Base-by-base conservation (phyloP, 2,888 invertebrate genomes). In the Eristalis tenax region DNA sequence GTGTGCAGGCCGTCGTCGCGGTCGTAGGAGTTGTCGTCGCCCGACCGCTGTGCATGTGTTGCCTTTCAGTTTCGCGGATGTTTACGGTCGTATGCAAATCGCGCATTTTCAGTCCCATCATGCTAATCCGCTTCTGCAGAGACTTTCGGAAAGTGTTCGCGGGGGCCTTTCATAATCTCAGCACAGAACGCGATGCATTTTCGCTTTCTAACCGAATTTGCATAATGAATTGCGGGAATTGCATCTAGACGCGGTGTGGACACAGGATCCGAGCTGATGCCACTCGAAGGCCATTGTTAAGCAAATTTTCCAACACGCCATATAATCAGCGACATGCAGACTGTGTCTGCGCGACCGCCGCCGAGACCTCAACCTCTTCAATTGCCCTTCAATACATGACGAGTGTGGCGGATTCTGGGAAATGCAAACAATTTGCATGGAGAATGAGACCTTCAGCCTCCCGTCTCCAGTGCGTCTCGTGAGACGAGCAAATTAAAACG, bases 181-280 rank as follows among this genome's bases (percentile, higher is more conserved):
- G 43, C 40, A 76, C 66, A 38, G 8, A 23, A 68, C 70, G 70
- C 26, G 28, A 77, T 77, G 65, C 10, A 66, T 38, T 74, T 87
- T 87, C 76, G 76, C 87, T 87, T 87, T 87, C 83, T 83, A 87
- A 69, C 68, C 43, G 40, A 83, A 87, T 83, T 80, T 83, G 79
- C 83, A 87, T 87, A 87, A 87, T 87, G 83, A 83, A 83, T 83
- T 79, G 78, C 71, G 70, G 22, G 22, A 83, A 66, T 75, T 79
- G 56, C 79, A 82, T 73, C 65, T 43, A 50, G n/a, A 50, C 50
- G 18, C 43, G 43, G 15, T 13, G 43, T 13, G 18, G 59, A 43
- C 50, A 32, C 26, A 22, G 40, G 61, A 69, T 22, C 69, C 63
- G 6, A 4, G 35, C 57, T 2, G 22, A 66, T 71, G 63, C 66